phyloP scores from a whole-genome alignment of 2,113 vertebrate species.

The Struthidea cinerea region DNA sequence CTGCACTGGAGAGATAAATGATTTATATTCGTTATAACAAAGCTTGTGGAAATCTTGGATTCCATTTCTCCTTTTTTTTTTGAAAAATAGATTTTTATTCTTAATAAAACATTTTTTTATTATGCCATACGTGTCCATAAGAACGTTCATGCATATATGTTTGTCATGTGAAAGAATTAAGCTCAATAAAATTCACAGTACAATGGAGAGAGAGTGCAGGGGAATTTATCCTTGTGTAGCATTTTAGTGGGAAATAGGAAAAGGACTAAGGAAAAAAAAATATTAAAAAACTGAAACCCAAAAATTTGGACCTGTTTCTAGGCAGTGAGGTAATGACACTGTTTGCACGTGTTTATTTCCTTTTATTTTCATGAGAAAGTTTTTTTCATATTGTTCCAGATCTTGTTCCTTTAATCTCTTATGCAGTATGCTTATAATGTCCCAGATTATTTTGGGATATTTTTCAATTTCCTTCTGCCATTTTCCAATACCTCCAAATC shows the following conservation, averaged over 20 bases:
- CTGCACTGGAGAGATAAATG: background rate
- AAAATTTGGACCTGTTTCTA: background rate
- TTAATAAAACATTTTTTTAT: constrained; percentile 18
- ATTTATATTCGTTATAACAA: background rate
- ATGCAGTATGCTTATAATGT: background rate
- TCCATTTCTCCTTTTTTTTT: background rate
- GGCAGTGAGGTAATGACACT: background rate
- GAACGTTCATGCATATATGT: background rate
- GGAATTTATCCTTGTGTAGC: background rate
- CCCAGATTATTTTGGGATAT: background rate
- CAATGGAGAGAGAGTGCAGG: background rate
- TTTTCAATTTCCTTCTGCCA: background rate
- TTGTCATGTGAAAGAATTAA: background rate
- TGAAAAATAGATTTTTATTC: background rate
- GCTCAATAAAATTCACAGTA: background rate
- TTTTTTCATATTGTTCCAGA: background rate
- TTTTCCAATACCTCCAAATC: background rate
- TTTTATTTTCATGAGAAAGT: background rate
- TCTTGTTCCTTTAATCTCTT: background rate
- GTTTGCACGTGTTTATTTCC: background rate
- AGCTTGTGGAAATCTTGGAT: background rate
- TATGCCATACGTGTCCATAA: background rate
- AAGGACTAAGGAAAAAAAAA: background rate
- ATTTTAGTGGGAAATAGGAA: background rate
- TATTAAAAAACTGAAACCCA: background rate